Percentiles rank a stretch among this genome's conserved stretches.
These are phyloP conservation scores for Mythimna lalbum DNA, from an alignment of 2,888 invertebrate species.

Conservation along the genomic window DNA sequence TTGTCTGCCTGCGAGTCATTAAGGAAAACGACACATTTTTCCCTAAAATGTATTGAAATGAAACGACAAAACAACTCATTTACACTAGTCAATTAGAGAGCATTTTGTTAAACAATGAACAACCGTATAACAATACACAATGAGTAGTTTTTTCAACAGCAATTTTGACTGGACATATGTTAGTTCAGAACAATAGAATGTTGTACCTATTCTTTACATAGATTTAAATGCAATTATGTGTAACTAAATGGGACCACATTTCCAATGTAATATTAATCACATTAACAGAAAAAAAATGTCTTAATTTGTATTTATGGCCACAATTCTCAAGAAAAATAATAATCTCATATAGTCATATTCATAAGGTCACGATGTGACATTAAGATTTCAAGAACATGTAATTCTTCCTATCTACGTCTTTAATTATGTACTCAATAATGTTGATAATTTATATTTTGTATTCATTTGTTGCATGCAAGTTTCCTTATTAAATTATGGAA, in stretches of 20 bases:
- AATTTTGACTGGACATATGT: slow-evolving; percentile 19
- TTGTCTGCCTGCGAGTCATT: slow-evolving; percentile 27
- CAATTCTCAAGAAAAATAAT: slow-evolving; percentile 4
- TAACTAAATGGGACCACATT: slow-evolving; percentile 20
- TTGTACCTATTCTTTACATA: not conserved
- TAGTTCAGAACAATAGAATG: not conserved
- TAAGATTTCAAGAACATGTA: slow-evolving; percentile 48
- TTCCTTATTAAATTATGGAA: slow-evolving; percentile 25
- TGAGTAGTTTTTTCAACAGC: slow-evolving; percentile 19
- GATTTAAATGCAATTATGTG: slow-evolving; percentile 27
- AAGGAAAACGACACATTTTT: slow-evolving; percentile 49
- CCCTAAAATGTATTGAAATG: slow-evolving; percentile 33
- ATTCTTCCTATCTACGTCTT: slow-evolving; percentile 28
- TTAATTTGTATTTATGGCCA: slow-evolving; percentile 1
- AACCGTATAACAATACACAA: not conserved
- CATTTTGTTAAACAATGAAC: slow-evolving; percentile 18
- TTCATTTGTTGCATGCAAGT: slow-evolving; percentile 14
- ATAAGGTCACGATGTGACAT: slow-evolving; percentile 50
- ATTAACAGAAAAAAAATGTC: not conserved
- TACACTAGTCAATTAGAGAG: slow-evolving; percentile 50
- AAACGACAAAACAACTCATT: slow-evolving; percentile 43
- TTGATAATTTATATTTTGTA: slow-evolving; percentile 42
- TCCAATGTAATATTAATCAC: not conserved
- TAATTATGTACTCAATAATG: slow-evolving; percentile 27
- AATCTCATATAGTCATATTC: slow-evolving; percentile 26